Evolutionary conservation across 1,140 invertebrate genomes (phyloP).

Genomic region (Drosophila simulans): DNA sequence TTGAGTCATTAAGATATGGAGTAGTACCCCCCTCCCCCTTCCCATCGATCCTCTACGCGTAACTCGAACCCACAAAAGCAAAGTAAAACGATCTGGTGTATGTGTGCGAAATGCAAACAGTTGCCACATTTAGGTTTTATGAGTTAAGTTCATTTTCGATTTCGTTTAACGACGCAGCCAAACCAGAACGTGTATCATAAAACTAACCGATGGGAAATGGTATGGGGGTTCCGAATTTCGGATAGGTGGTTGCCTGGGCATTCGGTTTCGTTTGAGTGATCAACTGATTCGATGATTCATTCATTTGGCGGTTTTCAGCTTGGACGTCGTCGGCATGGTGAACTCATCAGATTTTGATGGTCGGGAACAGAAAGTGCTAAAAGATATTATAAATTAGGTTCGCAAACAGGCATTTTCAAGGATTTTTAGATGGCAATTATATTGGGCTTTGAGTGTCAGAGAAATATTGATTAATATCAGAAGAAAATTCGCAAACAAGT

Average conservation of each 20-base stretch:
- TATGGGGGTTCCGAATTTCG: conserved; percentile 2
- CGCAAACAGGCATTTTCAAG: conserved; percentile 6
- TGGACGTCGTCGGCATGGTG: background rate
- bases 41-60: background rate
- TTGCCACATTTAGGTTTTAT: conserved; percentile 47
- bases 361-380: background rate
- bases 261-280: conserved; percentile 49
- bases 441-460: background rate
- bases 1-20: conserved; percentile 46
- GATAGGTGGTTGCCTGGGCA: conserved; percentile 29
- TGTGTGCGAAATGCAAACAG: conserved; percentile 62
- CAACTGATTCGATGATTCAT: conserved; percentile 44
- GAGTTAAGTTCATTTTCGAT: conserved; percentile 38
- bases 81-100: conserved; percentile 59
- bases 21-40: background rate
- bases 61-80: conserved; percentile 21
- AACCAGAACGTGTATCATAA: conserved; percentile 38
- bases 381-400: conserved; percentile 20
- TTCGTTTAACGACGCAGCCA: conserved; percentile 40
- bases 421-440: background rate
- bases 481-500: too few species aligned
- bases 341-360: background rate
- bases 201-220: conserved; percentile 6
- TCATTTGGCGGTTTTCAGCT: conserved; percentile 26
- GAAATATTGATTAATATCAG: background rate